A percentile compares a stretch with the other conserved stretches of the same genome.
Evolutionary conservation across 2,113 vertebrate genomes (phyloP).

Genomic region (Hyperoodon ampullatus): DNA sequence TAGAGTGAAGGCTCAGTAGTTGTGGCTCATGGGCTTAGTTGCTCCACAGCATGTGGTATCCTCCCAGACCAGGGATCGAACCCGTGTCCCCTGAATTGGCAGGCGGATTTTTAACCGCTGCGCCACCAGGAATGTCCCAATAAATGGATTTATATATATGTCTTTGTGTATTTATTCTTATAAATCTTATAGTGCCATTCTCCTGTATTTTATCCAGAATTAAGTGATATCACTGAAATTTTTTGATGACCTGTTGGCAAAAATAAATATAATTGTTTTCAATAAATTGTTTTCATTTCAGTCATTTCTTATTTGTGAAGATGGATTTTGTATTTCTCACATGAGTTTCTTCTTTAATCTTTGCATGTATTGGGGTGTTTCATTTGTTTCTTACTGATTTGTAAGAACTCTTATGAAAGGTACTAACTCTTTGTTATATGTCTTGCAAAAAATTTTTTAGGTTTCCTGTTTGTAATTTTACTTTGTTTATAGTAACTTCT

Average conservation of each 20-base stretch:
- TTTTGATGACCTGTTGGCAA: neutral
- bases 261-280: neutral
- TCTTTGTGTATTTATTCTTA: neutral
- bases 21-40: no score
- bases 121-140: neutral
- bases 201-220: neutral
- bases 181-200: neutral
- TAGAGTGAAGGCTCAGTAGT: no score
- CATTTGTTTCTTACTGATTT: conserved; percentile 1
- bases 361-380: neutral
- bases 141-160: neutral
- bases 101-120: no score
- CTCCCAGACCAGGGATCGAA: no score
- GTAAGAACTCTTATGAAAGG: neutral
- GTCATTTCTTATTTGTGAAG: neutral
- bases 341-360: neutral
- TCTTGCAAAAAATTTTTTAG: neutral
- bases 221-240: neutral
- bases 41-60: no score
- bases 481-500: conserved; percentile 6
- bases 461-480: neutral
- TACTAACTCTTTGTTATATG: neutral
- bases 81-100: no score
- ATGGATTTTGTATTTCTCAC: neutral
- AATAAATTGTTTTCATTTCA: neutral